Percentiles rank a stretch among this genome's conserved stretches.
Evolutionary conservation across 2,113 vertebrate species (phyloP).

Genomic region (Lophotis ruficrista): DNA sequence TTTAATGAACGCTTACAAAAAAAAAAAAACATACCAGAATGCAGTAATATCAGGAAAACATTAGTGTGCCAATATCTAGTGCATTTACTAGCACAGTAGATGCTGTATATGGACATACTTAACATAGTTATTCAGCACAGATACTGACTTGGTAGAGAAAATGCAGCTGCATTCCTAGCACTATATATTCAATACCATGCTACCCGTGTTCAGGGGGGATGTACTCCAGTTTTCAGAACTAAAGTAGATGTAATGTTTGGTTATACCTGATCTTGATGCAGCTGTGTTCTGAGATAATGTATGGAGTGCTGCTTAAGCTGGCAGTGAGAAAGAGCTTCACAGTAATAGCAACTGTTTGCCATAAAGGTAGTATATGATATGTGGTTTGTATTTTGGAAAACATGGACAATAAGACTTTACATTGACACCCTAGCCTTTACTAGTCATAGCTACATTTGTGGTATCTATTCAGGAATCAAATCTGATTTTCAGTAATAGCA

Average conservation of each 20-base stretch:
- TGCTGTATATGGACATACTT: background rate
- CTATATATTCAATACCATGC: rapidly evolving
- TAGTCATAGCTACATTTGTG: background rate
- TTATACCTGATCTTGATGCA: background rate
- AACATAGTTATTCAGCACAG: background rate
- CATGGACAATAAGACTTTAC: background rate
- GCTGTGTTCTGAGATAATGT: background rate
- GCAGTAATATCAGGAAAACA: background rate
- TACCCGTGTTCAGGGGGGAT: background rate
- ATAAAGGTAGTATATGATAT: background rate
- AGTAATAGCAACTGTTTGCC: background rate
- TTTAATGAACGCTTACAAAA: background rate
- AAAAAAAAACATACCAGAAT: background rate
- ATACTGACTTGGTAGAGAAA: background rate
- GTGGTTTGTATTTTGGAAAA: background rate
- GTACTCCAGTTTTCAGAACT: background rate
- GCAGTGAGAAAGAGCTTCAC: background rate
- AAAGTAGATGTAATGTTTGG: background rate
- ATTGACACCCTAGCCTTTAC: background rate
- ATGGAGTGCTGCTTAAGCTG: background rate
- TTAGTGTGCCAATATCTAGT: background rate
- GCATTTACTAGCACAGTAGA: background rate
- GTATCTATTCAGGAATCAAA: background rate
- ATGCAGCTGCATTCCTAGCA: background rate
- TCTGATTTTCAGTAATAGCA: background rate